phyloP scores from a whole-genome alignment of 2,797 vertebrate species.

The Brachyalestes nurse region DNA sequence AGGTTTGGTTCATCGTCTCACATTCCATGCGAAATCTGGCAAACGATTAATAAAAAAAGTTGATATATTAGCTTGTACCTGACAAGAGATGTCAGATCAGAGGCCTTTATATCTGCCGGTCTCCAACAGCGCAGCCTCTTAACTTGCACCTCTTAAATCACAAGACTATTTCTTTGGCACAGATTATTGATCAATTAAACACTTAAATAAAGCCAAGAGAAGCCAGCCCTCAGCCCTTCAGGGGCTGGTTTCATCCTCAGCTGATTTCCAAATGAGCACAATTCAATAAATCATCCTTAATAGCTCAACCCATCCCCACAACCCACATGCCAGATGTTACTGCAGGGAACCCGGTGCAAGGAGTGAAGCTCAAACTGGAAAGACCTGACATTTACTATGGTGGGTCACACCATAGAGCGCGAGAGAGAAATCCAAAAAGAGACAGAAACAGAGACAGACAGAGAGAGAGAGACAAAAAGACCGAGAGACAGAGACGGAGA shows the following conservation, averaged over 20 bases:
- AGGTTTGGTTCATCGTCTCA: too few species aligned
- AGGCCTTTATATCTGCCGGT: not conserved
- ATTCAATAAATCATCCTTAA: constrained; percentile 49
- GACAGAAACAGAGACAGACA: too few species aligned
- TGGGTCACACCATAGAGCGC: constrained; percentile 43
- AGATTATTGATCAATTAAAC: constrained; percentile 57
- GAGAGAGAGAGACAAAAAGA: too few species aligned
- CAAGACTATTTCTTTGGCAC: constrained; percentile 33
- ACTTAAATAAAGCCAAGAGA: constrained; percentile 47
- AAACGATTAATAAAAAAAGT: too few species aligned
- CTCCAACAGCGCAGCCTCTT: constrained; percentile 1
- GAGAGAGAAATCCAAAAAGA: too few species aligned
- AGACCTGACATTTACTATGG: constrained; percentile 47
- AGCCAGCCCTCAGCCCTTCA: constrained; percentile 37
- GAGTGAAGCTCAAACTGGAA: constrained; percentile 14
- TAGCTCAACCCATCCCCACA: constrained; percentile 20
- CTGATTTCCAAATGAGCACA: constrained; percentile 51
- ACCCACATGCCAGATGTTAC: constrained; percentile 42
- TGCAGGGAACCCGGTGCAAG: constrained; percentile 7
- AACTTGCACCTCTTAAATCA: constrained; percentile 17
- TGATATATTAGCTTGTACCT: too few species aligned
- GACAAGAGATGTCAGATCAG: not conserved
- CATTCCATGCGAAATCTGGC: too few species aligned
- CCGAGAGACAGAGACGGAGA: not conserved
- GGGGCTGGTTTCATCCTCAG: constrained; percentile 37